A percentile compares a stretch with the other conserved stretches of the same genome.
phyloP scores from a whole-genome alignment of 2,113 vertebrate genomes.

The Dasypus novemcinctus region DNA sequence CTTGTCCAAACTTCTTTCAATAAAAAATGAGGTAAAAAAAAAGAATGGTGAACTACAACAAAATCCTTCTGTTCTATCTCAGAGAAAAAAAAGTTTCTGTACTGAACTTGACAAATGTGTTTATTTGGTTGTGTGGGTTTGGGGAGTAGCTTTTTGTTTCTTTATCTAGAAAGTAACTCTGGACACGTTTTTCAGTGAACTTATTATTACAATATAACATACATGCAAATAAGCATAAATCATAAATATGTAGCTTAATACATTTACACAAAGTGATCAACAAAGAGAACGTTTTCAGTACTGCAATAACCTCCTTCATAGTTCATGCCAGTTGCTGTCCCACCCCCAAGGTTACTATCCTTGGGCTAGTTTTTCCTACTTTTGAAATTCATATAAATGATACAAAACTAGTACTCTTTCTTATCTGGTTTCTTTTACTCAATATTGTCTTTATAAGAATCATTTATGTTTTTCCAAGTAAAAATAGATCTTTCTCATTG shows the following conservation, averaged over 20 bases:
- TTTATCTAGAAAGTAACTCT: constrained; percentile 22
- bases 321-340: not conserved
- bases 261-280: not conserved
- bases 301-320: rapidly evolving
- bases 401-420: not conserved
- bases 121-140: not conserved
- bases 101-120: constrained; percentile 52
- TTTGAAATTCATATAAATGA: not conserved
- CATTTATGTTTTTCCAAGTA: not conserved
- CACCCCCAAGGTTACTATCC: not conserved
- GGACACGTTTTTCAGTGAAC: not conserved
- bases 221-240: not conserved
- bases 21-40: constrained; percentile 37
- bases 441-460: not conserved
- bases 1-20: constrained; percentile 57
- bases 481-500: not conserved
- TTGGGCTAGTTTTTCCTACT: not conserved
- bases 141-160: not conserved
- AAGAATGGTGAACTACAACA: constrained; percentile 39
- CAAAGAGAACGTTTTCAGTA: not conserved
- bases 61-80: constrained; percentile 40
- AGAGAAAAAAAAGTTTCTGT: constrained; percentile 19
- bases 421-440: not conserved
- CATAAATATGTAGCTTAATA: not conserved
- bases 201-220: not conserved